Base-by-base conservation (phyloP, 2,797 vertebrate genomes). In the Gymnopithys bicolor region DNA sequence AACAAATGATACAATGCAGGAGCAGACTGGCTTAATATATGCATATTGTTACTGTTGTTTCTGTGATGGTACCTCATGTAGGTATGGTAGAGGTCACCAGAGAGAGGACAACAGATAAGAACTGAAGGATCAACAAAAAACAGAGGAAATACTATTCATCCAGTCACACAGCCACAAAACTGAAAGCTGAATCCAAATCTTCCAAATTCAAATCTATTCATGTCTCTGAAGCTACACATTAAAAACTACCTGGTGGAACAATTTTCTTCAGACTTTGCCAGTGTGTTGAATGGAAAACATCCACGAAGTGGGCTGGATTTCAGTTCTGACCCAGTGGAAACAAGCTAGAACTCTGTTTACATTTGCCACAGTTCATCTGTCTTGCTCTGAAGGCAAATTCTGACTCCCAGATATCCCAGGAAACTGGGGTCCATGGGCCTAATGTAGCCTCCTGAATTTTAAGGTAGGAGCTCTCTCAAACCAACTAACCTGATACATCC, bases 401-500 rank as follows among this genome's bases (percentile, higher is more conserved):
- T 49, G 33, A 77, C 63, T 85, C 43, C 43, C 32, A 33, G 23
- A 46, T 13, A 55, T 56, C 12, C 25, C 39, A 80, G 51, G 18
- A 84, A 91, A 53, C 12, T 9, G 10, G 7, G 7, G 11, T 55
- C 17, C 27, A 4, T 56, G 43, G 73, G 32, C 32, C 13, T 27
- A 58, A 27, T 5, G 12, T 10, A 64, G 32, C 51, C 32, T 75
- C 25, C 51, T 43, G 25, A 0, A 0, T 48, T 84, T 71, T 89
- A 39, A 79, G 27, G 32, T 24, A 64, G 37, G 49, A 87, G 27
- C 7, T 82, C 21, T 90, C 32, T 62, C 46, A n/a, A 66, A 12
- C 23, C 15, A 39, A 33, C 4, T 0, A 0, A 67, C 13, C 32
- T 22, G 18, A 63, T 7, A 27, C 2, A 39, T 33, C 27, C 56